A percentile compares a stretch with the other conserved stretches of the same genome.
phyloP scores from a whole-genome alignment of 2,113 vertebrate genomes.

The Nestor notabilis region DNA sequence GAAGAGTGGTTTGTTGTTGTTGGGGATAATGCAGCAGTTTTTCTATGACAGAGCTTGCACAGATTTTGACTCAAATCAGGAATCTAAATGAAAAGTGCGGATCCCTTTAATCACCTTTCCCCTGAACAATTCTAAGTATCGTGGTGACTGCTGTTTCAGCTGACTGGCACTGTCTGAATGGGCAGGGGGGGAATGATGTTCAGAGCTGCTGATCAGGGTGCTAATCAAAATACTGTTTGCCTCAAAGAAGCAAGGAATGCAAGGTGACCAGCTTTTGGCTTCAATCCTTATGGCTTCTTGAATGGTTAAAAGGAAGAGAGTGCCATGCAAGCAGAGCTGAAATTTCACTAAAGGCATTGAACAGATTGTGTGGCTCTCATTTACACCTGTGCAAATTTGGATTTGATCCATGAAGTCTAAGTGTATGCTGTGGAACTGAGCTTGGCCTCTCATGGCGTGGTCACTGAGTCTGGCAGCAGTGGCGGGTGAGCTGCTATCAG shows the following conservation, averaged over 20 bases:
- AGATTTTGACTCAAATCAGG: background rate
- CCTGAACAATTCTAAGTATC: background rate
- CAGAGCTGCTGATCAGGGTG: background rate
- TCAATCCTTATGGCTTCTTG: background rate
- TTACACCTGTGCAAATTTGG: constrained; percentile 19
- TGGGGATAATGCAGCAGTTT: background rate
- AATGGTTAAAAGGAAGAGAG: background rate
- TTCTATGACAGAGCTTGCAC: background rate
- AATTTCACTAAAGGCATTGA: background rate
- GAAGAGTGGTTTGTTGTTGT: background rate
- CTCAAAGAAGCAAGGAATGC: background rate
- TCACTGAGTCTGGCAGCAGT: background rate
- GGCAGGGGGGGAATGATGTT: background rate
- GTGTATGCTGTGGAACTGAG: background rate
- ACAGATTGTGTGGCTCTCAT: constrained; percentile 4
- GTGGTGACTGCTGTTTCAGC: background rate
- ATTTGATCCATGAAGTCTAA: background rate
- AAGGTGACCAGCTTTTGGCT: background rate
- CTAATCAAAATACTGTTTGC: background rate
- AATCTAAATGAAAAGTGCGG: background rate
- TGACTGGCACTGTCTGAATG: background rate
- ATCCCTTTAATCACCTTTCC: background rate
- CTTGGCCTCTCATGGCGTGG: background rate
- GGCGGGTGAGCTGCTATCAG: background rate
- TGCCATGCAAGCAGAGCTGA: background rate